These are phyloP conservation scores for Aphidius colemani DNA, from an alignment of 2,888 invertebrate species.

Conservation along the genomic window DNA sequence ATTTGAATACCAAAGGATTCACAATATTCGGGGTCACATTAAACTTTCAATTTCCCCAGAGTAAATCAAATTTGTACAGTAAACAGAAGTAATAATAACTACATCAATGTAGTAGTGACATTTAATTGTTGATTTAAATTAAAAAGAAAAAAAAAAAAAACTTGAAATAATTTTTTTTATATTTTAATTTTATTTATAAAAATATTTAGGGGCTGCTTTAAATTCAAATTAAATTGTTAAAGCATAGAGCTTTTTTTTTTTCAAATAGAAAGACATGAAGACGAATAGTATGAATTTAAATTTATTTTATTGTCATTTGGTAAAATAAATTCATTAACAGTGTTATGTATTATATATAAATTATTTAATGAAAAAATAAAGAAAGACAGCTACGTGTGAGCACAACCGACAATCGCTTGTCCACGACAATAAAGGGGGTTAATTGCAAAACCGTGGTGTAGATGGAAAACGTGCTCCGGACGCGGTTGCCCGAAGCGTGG, in stretches of 20 bases:
- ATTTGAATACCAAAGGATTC: neutral
- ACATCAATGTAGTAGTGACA: slow-evolving; percentile 10
- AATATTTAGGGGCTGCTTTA: too few relatives aligned
- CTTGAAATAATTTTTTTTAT: too few relatives aligned
- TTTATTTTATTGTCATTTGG: too few relatives aligned
- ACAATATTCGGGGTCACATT: neutral
- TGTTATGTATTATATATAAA: neutral
- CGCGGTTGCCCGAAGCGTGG: slow-evolving; percentile 38
- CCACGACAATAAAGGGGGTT: slow-evolving; percentile 36
- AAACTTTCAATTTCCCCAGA: slow-evolving; percentile 5
- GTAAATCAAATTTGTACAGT: slow-evolving; percentile 33
- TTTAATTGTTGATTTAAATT: slow-evolving; percentile 31
- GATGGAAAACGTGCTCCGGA: slow-evolving; percentile 35
- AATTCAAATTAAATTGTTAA: too few relatives aligned
- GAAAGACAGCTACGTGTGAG: slow-evolving; percentile 6
- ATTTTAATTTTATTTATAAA: too few relatives aligned
- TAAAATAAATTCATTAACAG: too few relatives aligned
- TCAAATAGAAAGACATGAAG: too few relatives aligned
- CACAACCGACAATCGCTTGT: slow-evolving; percentile 27
- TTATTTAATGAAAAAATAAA: neutral
- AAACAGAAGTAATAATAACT: slow-evolving; percentile 24
- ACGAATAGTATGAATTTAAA: too few relatives aligned
- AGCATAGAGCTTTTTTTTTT: too few relatives aligned
- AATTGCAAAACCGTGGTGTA: slow-evolving; percentile 38
- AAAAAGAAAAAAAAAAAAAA: too few relatives aligned